A percentile compares a stretch with the other conserved stretches of the same genome.
These are phyloP conservation scores for Corapipo altera DNA, from an alignment of 2,113 vertebrate genomes.

Conservation along the genomic window DNA sequence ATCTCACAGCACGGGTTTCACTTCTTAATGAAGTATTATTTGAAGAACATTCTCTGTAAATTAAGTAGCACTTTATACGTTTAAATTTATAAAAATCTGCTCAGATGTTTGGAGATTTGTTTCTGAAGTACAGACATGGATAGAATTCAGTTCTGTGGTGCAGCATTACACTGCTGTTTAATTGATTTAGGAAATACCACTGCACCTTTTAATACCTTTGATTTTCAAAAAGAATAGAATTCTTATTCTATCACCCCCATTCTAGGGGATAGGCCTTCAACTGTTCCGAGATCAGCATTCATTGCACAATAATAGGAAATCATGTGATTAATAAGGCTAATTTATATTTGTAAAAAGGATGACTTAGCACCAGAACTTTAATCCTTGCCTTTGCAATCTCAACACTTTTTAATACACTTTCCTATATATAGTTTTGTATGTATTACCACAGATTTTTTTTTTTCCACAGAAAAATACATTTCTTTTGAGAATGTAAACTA, in stretches of 20 bases:
- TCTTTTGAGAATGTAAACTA: neutral
- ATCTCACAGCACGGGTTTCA: slow-evolving; percentile 2
- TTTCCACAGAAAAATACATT: neutral
- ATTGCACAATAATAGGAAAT: neutral
- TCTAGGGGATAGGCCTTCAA: neutral
- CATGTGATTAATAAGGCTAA: neutral
- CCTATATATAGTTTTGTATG: neutral
- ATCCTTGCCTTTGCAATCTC: neutral
- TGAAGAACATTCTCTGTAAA: neutral
- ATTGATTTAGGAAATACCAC: neutral
- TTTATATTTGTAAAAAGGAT: neutral
- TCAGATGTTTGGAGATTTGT: neutral
- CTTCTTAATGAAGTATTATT: slow-evolving; percentile 4
- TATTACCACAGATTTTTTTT: neutral
- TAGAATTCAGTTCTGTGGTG: neutral
- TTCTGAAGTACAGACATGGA: neutral
- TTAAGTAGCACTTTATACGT: neutral
- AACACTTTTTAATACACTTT: neutral
- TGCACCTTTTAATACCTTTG: neutral
- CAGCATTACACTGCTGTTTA: neutral
- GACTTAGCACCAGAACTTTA: neutral
- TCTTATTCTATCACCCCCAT: neutral
- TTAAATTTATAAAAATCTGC: neutral
- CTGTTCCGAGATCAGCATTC: neutral
- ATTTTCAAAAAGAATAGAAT: neutral